Base-by-base conservation (phyloP, 2,888 invertebrate genomes). In the Parascotia fuliginaria region DNA sequence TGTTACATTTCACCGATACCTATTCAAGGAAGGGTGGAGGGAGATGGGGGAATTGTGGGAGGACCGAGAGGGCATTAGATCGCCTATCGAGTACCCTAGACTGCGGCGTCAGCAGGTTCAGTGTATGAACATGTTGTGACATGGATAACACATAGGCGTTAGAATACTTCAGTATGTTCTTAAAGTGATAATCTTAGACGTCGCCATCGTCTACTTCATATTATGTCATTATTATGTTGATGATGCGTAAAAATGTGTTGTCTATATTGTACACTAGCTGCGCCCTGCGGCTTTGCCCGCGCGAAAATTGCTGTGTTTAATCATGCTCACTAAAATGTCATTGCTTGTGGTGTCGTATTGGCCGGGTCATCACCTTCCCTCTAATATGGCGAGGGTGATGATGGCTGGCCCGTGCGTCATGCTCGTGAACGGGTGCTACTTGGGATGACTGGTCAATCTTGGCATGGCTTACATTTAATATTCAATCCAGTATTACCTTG, bases 81-180 rank as follows among this genome's bases (percentile, higher is more conserved):
- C 70, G 63, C 69, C 49, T 63, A 64, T 65, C 62, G 64, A 64
- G 64, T 55, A 48, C 53, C 49, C 67, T 52, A 52, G 61, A 45
- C 53, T 54, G 55, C 52, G 41, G 33, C 42, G 49, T 63, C 55
- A 47, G 55, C 55, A 67, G 59, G 65, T 69, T 70, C 65, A 64
- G 65, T 58, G 58, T 31, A 52, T 16, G 12, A 39, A 28, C n/a
- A 19, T 40, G 16, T 33, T 27, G 28, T 34, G 28, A 16, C 5
- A 28, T 40, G 11, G 27, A 15, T 27, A 41, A 31, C 41, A 42
- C 36, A 34, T 40, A 5, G 15, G 11, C 12, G 15, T 31, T 42
- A 32, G 12, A 24, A 3, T 13, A 40, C 11, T 12, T 13, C 13
- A n/a, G n/a, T n/a, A n/a, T n/a, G n/a, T n/a, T n/a, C n/a, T n/a